A percentile compares a stretch with the other conserved stretches of the same genome.
Conservation (phyloP, 2,888 invertebrate genomes). For the Melanophora roralis region DNA sequence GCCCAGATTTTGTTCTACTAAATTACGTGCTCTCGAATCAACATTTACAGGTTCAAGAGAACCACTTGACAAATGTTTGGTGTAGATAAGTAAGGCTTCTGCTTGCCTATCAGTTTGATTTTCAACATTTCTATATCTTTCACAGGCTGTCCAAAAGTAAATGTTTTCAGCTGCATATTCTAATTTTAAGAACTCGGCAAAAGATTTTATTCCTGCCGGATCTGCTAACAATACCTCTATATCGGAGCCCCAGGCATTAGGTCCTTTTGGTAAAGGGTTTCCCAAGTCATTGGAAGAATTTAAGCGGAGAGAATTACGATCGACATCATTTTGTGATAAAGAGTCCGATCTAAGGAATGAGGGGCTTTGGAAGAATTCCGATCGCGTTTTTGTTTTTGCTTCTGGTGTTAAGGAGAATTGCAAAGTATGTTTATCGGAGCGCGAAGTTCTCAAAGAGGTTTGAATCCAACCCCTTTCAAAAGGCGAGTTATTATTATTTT, state of each 20-base stretch:
- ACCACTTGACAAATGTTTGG: constrained; percentile 88
- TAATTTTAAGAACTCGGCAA: constrained; percentile 95
- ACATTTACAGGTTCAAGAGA: constrained; percentile 97
- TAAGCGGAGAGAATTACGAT: constrained; percentile 30
- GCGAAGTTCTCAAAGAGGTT: constrained; percentile 81
- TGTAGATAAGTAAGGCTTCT: constrained; percentile 89
- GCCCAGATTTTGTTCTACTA: constrained; percentile 82
- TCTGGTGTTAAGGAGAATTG: constrained; percentile 69
- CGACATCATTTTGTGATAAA: constrained; percentile 75
- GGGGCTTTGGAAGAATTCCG: constrained; percentile 3
- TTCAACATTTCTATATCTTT: constrained; percentile 85
- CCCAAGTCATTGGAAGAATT: constrained; percentile 26
- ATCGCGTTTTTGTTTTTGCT: constrained; percentile 21
- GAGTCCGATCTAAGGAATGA: constrained; percentile 42
- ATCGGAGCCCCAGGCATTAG: constrained; percentile 90
- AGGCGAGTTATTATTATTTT: constrained; percentile 73
- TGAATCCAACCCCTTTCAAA: constrained; percentile 79
- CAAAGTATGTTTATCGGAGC: constrained; percentile 79
- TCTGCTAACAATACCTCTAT: constrained; percentile 94
- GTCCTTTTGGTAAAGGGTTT: constrained; percentile 72
- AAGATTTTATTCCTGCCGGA: constrained; percentile 91
- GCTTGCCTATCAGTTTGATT: constrained; percentile 79
- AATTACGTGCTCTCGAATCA: constrained; percentile 90
- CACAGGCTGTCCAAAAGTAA: constrained; percentile 97
- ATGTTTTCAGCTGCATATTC: constrained; percentile 99